Evolutionary conservation across 2,797 vertebrate genomes (phyloP).

Genomic region (Sebastes aleutianus): DNA sequence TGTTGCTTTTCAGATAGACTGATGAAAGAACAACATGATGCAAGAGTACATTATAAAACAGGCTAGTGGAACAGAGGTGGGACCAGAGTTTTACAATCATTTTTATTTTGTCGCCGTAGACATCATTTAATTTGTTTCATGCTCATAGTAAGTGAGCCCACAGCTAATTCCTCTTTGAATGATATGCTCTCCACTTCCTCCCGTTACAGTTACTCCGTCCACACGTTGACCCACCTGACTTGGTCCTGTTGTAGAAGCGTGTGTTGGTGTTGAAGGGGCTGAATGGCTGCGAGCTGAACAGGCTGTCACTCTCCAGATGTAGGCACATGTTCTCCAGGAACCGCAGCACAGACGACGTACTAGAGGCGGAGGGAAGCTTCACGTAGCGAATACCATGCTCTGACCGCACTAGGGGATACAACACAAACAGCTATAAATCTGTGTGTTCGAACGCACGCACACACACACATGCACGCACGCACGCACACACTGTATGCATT

Average conservation of each 20-base stretch:
- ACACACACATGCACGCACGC: not conserved
- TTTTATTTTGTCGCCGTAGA: too few relatives aligned
- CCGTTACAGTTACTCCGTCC: not conserved
- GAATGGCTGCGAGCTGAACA: slow-evolving; percentile 97
- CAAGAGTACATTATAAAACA: not conserved
- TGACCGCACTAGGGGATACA: slow-evolving; percentile 84
- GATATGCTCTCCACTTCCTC: not conserved
- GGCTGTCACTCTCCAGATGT: slow-evolving; percentile 91
- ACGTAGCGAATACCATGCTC: slow-evolving; percentile 92
- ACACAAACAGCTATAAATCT: slow-evolving; percentile 33
- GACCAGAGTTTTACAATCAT: not conserved
- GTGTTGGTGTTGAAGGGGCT: slow-evolving; percentile 81
- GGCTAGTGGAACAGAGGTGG: not conserved
- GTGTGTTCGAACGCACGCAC: not conserved
- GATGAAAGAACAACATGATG: not conserved
- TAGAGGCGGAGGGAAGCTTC: slow-evolving; percentile 93
- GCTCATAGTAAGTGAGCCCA: not conserved
- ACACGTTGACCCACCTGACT: slow-evolving; percentile 73
- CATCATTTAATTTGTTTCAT: not conserved
- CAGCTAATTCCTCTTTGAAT: not conserved
- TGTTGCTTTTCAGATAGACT: not conserved
- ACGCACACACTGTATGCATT: slow-evolving; percentile 30
- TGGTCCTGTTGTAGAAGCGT: slow-evolving; percentile 82
- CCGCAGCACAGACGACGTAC: slow-evolving; percentile 92
- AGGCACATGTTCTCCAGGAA: slow-evolving; percentile 96